phyloP scores from a whole-genome alignment of 2,888 invertebrate genomes.

The Cistogaster globosa region DNA sequence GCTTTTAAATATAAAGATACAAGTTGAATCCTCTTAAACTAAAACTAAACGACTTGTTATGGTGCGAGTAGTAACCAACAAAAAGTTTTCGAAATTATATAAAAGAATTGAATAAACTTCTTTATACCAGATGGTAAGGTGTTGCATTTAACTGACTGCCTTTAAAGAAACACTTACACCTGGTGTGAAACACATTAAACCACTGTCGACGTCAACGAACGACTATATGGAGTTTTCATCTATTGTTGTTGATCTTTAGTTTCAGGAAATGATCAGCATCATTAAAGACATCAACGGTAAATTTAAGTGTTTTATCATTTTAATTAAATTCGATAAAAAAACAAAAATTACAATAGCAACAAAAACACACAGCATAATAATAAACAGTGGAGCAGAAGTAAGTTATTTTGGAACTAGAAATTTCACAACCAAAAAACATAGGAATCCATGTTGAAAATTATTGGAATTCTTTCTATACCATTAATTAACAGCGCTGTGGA shows the following conservation, averaged over 20 bases:
- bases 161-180: conserved; percentile 20
- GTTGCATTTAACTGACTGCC: conserved; percentile 2
- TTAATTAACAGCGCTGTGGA: too few relatives aligned
- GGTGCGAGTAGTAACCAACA: neutral
- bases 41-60: conserved; percentile 46
- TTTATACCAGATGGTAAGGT: conserved; percentile 3
- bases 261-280: conserved; percentile 64
- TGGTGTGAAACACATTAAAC: conserved; percentile 18
- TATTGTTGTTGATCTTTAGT: conserved; percentile 37
- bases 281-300: conserved; percentile 34
- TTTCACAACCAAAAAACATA: too few relatives aligned
- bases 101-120: conserved; percentile 4
- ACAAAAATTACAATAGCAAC: neutral
- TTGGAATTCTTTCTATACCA: too few relatives aligned
- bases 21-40: conserved; percentile 9
- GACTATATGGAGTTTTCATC: conserved; percentile 11
- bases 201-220: neutral
- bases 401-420: too few relatives aligned
- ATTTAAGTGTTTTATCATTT: conserved; percentile 56
- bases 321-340: neutral
- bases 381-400: too few relatives aligned
- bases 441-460: too few relatives aligned
- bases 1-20: conserved; percentile 1
- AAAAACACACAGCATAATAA: neutral
- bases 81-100: conserved; percentile 27